phyloP scores from a whole-genome alignment of 2,888 invertebrate species.

The Catocala fraxini region DNA sequence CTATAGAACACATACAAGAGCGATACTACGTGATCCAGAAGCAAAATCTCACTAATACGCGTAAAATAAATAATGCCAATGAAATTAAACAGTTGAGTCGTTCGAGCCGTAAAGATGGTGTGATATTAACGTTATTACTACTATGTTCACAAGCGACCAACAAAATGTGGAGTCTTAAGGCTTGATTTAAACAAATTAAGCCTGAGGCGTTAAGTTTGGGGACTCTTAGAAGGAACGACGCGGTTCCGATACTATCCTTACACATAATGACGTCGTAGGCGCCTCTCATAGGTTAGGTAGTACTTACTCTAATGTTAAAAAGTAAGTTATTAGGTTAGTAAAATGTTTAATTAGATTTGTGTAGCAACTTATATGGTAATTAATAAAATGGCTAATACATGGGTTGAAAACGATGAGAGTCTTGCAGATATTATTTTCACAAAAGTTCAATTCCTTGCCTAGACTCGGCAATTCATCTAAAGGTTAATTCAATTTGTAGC shows the following conservation, averaged over 20 bases:
- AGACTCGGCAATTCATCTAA: no score
- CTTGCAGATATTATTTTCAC: no score
- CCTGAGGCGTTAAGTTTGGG: constrained; percentile 50
- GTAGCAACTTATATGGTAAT: no score
- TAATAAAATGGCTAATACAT: no score
- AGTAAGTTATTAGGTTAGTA: no score
- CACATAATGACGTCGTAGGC: not conserved
- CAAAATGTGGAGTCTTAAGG: constrained; percentile 65
- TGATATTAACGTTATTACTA: constrained; percentile 55
- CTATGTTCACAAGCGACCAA: constrained; percentile 56
- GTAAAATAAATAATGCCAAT: constrained; percentile 32
- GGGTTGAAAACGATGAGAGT: no score
- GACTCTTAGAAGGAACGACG: constrained; percentile 38
- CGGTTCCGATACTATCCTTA: constrained; percentile 18
- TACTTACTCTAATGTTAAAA: no score
- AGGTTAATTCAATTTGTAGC: no score
- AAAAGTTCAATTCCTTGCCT: no score
- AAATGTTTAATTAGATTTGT: no score
- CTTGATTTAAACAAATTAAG: constrained; percentile 74
- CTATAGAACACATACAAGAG: not conserved
- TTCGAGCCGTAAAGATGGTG: constrained; percentile 44
- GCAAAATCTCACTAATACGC: constrained; percentile 9
- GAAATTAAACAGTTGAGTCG: constrained; percentile 46
- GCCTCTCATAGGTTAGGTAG: no score
- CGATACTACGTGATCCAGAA: not conserved